A percentile compares a stretch with the other conserved stretches of the same genome.
phyloP scores from a whole-genome alignment of 2,797 vertebrate species.

The Melanogrammus aeglefinus region DNA sequence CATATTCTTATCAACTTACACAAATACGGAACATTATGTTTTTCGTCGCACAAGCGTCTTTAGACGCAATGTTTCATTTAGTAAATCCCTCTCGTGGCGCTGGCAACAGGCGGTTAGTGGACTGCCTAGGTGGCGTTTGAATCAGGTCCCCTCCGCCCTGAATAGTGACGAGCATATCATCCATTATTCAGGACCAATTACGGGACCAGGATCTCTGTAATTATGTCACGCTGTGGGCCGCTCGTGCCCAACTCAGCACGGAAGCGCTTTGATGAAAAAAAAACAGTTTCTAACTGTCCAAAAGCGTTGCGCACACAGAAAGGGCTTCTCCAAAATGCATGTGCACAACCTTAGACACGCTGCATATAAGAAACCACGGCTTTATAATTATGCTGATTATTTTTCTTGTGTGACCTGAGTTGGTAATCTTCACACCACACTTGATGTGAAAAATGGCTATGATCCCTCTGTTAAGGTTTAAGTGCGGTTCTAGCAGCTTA shows the following conservation, averaged over 20 bases:
- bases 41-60: background rate
- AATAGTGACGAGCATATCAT: conserved; percentile 13
- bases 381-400: background rate
- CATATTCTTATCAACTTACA: background rate
- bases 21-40: background rate
- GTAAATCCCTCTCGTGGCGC: background rate
- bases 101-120: background rate
- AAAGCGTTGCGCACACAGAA: background rate
- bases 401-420: background rate
- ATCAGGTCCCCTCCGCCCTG: conserved; percentile 15
- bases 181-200: conserved; percentile 42
- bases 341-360: background rate
- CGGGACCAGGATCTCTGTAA: conserved; percentile 20
- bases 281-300: conserved; percentile 5
- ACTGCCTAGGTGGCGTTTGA: conserved; percentile 6
- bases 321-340: background rate
- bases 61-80: background rate
- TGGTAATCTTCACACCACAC: too few species aligned
- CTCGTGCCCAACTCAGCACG: conserved; percentile 20
- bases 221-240: conserved; percentile 15
- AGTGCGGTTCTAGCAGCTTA: background rate
- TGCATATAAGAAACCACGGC: background rate
- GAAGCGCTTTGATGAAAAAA: background rate
- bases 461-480: background rate
- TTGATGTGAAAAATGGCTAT: background rate